Evolutionary conservation across 1,140 invertebrate genomes (phyloP).

Genomic region (Antheraea pernyi): DNA sequence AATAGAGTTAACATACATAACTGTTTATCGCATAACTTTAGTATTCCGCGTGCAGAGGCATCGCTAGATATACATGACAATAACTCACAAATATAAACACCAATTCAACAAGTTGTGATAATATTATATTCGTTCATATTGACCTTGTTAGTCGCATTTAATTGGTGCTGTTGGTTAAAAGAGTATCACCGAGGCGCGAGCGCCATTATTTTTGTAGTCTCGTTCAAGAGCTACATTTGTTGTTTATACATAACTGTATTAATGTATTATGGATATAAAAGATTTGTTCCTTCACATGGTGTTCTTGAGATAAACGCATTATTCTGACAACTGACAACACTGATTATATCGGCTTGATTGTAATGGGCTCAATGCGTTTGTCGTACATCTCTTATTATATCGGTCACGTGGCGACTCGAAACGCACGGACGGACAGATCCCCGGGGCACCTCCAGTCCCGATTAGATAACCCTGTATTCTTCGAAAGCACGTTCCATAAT

Average conservation of each 20-base stretch:
- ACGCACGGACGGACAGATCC: conserved; percentile 63
- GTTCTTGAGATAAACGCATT: neutral
- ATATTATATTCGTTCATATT: neutral
- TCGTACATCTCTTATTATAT: conserved; percentile 1
- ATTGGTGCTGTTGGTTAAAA: neutral
- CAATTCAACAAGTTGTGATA: conserved; percentile 4
- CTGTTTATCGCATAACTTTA: neutral
- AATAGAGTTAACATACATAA: neutral
- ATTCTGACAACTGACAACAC: neutral
- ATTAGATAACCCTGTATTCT: conserved; percentile 57
- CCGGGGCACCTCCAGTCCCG: conserved; percentile 26
- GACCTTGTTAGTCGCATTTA: neutral
- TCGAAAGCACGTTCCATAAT: conserved; percentile 66
- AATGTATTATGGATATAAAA: no score
- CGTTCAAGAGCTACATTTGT: no score
- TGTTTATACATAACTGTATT: no score
- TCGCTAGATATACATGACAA: neutral
- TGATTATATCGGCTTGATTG: neutral
- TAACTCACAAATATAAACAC: conserved; percentile 1
- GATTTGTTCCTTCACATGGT: no score
- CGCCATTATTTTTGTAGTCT: neutral
- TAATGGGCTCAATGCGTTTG: conserved; percentile 7
- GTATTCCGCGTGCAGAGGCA: neutral
- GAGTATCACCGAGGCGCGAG: neutral
- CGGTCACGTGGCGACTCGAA: conserved; percentile 40